Conservation (phyloP, 1,140 invertebrate species). For the Paramacrobiotus metropolitanus region DNA sequence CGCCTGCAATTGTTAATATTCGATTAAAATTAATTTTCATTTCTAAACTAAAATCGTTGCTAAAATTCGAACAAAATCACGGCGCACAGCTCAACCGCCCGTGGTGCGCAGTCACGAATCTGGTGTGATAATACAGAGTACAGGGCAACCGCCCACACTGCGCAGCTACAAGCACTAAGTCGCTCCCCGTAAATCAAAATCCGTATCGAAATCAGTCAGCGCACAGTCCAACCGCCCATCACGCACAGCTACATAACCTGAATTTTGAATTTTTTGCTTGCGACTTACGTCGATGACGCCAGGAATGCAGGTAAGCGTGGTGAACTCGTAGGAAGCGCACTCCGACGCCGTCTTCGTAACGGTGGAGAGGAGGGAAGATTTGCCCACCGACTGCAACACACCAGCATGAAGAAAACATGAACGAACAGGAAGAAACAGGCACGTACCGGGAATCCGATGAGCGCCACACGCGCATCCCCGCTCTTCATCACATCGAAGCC, state of each 20-base stretch:
- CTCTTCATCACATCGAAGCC: conserved; percentile 99
- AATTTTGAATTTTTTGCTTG: conserved; percentile 11
- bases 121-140: too few species aligned
- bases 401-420: neutral
- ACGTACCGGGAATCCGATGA: conserved; percentile 69
- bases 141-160: too few species aligned
- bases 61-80: too few species aligned
- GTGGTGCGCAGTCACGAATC: too few species aligned
- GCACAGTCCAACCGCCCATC: too few species aligned
- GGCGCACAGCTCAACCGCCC: too few species aligned
- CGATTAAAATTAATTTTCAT: too few species aligned
- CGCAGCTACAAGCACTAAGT: too few species aligned
- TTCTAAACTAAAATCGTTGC: too few species aligned
- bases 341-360: conserved; percentile 84
- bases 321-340: conserved; percentile 93
- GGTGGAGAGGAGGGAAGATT: conserved; percentile 57
- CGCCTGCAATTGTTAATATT: too few species aligned
- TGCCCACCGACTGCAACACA: conserved; percentile 37
- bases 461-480: conserved; percentile 88
- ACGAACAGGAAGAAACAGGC: neutral
- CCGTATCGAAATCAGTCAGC: too few species aligned
- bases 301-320: conserved; percentile 95
- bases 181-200: too few species aligned
- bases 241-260: conserved; percentile 2
- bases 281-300: conserved; percentile 61